Evolutionary conservation across 2,797 vertebrate species (phyloP), one percentile per base, ranked within the genome.

Genomic region (Apogon hyalosoma): DNA sequence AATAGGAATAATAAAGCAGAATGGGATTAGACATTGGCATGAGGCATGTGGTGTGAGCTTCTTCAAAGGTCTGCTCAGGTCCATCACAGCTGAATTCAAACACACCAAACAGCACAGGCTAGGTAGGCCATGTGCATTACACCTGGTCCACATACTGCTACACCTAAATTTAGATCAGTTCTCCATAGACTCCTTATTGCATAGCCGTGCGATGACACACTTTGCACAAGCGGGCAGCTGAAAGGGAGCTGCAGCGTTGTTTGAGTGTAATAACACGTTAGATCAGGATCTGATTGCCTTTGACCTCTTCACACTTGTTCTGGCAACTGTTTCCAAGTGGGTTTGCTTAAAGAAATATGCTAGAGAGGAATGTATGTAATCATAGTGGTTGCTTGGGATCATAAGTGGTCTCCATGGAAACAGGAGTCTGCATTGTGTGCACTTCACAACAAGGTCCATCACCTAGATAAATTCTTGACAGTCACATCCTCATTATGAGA

Each of bases 341-440:
- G 61, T 79, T 74, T 82, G 15, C 50, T 75, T 3, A 7, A 18
- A 69, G 55, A 51, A 57, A 60, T 63, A 28, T 21, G 41, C 39
- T 81, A 69, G n/a, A 56, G 15, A 68, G 45, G 61, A 73, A 75
- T 71, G 65, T 76, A 76, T 88, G 71, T 64, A 56, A 74, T 73
- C 64, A 41, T 62, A 50, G 48, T 50, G 78, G 68, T 43, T 69
- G 66, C 70, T 61, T 57, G 62, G 68, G 74, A 87, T 83, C 62
- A 72, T 61, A 82, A 72, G 76, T 70, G 65, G 86, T 93, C 84
- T 88, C 89, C 89, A 91, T 91, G 87, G 92, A 92, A 93, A 93
- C 90, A 86, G 78, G 62, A 75, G 78, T 43, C 82, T 66, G 83
- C 70, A 61, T 75, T 75, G 68, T 83, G 63, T 83, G 66, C 71